Evolutionary conservation across 2,797 vertebrate genomes (phyloP).

Genomic region (Sebastes oblongus): DNA sequence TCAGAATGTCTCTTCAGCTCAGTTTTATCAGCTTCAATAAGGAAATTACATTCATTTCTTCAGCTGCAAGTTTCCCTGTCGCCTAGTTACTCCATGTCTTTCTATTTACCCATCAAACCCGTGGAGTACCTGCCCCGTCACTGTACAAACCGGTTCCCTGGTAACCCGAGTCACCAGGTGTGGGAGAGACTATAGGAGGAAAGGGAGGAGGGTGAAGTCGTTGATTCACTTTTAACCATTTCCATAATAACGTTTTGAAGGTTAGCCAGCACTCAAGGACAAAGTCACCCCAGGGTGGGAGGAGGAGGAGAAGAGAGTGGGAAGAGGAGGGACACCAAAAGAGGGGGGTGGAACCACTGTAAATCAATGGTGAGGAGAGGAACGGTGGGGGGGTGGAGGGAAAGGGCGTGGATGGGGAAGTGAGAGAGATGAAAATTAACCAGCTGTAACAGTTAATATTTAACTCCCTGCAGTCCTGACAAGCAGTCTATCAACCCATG

Average conservation of each 20-base stretch:
- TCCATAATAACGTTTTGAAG: conserved; percentile 17
- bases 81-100: background rate
- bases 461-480: background rate
- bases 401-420: background rate
- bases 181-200: background rate
- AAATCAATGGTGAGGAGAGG: background rate
- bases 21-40: background rate
- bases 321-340: background rate
- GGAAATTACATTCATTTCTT: background rate
- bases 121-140: conserved; percentile 1
- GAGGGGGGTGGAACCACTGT: background rate
- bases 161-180: conserved; percentile 53
- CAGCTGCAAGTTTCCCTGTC: conserved; percentile 4
- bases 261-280: conserved; percentile 26
- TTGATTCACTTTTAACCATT: conserved; percentile 18
- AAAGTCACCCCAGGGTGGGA: conserved; percentile 5
- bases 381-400: too few relatives aligned
- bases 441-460: conserved; percentile 19
- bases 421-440: conserved; percentile 32
- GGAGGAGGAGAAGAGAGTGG: background rate
- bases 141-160: conserved; percentile 74
- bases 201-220: conserved; percentile 13
- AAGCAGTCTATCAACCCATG: background rate
- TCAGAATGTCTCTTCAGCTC: background rate
- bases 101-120: conserved; percentile 32